Percentiles rank a stretch among this genome's conserved stretches.
Evolutionary conservation across 2,113 vertebrate species (phyloP).

Genomic region (Microtus richardsoni): DNA sequence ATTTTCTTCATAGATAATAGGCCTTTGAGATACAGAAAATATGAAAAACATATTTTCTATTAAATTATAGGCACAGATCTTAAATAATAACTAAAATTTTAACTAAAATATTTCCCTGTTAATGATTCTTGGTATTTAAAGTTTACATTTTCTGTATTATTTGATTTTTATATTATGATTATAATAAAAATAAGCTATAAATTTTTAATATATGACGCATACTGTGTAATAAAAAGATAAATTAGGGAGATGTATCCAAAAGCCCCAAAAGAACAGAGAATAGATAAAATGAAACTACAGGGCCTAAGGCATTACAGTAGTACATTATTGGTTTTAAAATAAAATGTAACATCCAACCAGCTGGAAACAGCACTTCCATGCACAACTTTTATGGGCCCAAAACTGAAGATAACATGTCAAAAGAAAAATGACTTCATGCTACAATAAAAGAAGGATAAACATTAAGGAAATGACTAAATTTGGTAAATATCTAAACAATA

Average conservation of each 20-base stretch:
- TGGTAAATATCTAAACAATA: neutral
- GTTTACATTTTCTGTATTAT: neutral
- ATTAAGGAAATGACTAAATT: neutral
- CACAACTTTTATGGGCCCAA: neutral
- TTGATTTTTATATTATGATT: neutral
- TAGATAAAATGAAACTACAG: neutral
- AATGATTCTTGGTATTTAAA: neutral
- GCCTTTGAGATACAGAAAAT: neutral
- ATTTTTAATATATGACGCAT: neutral
- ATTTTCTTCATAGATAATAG: neutral
- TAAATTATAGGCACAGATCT: neutral
- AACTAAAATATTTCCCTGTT: neutral
- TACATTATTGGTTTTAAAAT: neutral
- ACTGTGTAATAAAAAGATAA: slow-evolving; percentile 8
- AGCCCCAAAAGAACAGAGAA: neutral
- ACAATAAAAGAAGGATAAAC: neutral
- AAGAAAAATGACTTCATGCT: neutral
- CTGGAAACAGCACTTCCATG: neutral
- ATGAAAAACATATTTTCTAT: neutral
- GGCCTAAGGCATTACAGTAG: neutral
- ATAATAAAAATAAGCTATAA: neutral
- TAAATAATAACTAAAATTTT: neutral
- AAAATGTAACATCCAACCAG: neutral
- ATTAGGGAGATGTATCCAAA: neutral
- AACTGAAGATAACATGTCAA: neutral